Evolutionary conservation across 1,140 invertebrate species (phyloP).

Genomic region (Ceratina australensis): DNA sequence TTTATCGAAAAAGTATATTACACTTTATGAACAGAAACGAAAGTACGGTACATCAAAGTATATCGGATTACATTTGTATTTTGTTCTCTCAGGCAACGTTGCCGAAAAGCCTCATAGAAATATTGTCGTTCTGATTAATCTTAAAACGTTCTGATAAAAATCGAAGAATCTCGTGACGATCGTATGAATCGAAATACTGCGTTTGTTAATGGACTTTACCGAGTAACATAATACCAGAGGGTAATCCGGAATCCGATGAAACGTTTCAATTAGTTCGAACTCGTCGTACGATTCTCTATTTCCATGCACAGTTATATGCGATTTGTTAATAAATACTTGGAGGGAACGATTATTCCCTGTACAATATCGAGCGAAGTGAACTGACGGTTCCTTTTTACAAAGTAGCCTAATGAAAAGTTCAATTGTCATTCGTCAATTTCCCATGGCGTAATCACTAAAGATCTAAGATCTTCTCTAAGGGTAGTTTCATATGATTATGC

Average conservation of each 20-base stretch:
- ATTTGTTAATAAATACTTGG: background rate
- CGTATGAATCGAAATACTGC: background rate
- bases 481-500: background rate
- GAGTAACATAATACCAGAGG: background rate
- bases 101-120: slow-evolving; percentile 26
- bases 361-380: background rate
- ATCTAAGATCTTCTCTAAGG: slow-evolving; percentile 1
- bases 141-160: slow-evolving; percentile 16
- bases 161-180: background rate
- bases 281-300: background rate
- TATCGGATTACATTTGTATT: slow-evolving; percentile 49
- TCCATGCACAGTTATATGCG: background rate
- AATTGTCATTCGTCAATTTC: background rate
- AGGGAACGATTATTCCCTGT: background rate
- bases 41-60: slow-evolving; percentile 50
- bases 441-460: background rate
- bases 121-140: slow-evolving; percentile 34
- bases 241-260: background rate
- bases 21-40: slow-evolving; percentile 52
- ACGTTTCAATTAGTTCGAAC: background rate
- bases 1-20: slow-evolving; percentile 59
- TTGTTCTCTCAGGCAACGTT: slow-evolving; percentile 40
- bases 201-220: background rate
- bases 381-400: background rate
- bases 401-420: background rate